phyloP scores from a whole-genome alignment of 37 sponge, comb jelly and placozoan species.

The Ianthella basta region DNA sequence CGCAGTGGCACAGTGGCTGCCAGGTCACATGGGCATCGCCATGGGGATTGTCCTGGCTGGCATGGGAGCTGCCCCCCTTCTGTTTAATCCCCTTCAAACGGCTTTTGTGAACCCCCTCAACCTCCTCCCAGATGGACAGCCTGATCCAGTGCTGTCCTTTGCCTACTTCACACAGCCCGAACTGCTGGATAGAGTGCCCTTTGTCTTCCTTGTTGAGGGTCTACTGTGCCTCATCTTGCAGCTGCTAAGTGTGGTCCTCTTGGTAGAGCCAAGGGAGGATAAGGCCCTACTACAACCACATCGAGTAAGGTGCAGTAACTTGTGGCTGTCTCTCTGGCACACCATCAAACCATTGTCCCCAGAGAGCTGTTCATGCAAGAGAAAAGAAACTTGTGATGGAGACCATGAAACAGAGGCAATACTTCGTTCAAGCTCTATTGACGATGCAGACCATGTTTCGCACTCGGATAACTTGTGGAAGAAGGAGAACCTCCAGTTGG shows the following conservation, averaged over 20 bases:
- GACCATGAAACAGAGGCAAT: not conserved
- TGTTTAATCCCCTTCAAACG: conserved; percentile 82
- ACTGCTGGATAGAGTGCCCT: conserved; percentile 70
- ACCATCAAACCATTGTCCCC: not conserved
- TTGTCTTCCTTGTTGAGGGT: conserved; percentile 78
- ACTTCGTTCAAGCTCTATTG: not conserved
- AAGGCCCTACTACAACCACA: no score
- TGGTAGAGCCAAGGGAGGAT: conserved; percentile 55
- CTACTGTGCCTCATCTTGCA: conserved; percentile 71
- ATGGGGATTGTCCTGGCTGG: conserved; percentile 87
- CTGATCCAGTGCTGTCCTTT: not conserved
- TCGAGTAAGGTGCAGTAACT: not conserved
- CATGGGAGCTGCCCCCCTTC: conserved; percentile 77
- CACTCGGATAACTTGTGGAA: no score
- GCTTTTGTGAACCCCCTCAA: conserved; percentile 85
- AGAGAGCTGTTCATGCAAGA: not conserved
- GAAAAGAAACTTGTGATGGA: not conserved
- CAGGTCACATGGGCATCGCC: conserved; percentile 76
- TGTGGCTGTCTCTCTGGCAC: not conserved
- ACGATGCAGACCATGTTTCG: no score
- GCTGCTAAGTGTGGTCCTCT: conserved; percentile 67
- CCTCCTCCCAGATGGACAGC: not conserved
- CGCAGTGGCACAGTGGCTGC: conserved; percentile 85
- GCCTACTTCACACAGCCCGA: conserved; percentile 59
- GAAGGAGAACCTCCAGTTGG: no score